These are phyloP conservation scores for Oreamnos americanus DNA, from an alignment of 2,113 vertebrate species.

Conservation along the genomic window DNA sequence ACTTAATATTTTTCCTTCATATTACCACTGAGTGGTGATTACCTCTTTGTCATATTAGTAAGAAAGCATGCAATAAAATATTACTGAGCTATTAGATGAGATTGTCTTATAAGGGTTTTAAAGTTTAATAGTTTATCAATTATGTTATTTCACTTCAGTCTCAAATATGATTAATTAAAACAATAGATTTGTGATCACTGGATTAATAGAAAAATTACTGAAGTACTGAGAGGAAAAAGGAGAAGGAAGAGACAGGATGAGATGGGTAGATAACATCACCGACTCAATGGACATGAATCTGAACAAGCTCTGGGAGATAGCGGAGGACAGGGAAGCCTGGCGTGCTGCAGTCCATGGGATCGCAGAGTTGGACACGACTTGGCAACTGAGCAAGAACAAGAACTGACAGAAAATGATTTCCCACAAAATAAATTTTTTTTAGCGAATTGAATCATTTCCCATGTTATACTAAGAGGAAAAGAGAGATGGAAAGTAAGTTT, in stretches of 20 bases:
- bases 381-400: neutral
- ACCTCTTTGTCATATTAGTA: neutral
- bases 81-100: neutral
- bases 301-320: neutral
- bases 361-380: neutral
- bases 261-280: neutral
- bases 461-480: neutral
- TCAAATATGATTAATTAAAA: constrained; percentile 38
- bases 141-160: constrained; percentile 27
- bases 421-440: constrained; percentile 35
- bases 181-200: constrained; percentile 27
- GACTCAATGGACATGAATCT: neutral
- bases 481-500: neutral
- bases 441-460: constrained; percentile 22
- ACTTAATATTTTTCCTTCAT: neutral
- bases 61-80: neutral
- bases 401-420: constrained; percentile 33
- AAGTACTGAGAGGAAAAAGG: constrained; percentile 17
- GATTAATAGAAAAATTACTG: constrained; percentile 22
- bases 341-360: neutral
- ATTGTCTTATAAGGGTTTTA: constrained; percentile 30
- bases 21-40: neutral
- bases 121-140: constrained; percentile 35
- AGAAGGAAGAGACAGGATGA: neutral
- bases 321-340: neutral